Conservation (phyloP, 2,797 vertebrate genomes). For the Centroberyx gerrardi region DNA sequence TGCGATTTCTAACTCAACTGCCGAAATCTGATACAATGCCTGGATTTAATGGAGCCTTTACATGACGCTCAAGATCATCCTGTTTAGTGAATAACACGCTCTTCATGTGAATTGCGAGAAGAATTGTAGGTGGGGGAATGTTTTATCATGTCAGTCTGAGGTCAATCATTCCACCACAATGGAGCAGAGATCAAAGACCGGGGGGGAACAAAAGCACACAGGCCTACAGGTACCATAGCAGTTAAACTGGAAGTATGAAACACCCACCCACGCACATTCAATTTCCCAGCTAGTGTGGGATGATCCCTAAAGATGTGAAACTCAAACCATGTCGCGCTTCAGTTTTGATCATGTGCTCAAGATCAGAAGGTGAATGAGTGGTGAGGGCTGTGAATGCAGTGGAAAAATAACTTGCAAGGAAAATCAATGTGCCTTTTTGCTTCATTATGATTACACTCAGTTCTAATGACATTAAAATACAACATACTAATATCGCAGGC, state of each 20-base stretch:
- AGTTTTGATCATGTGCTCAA: constrained; percentile 65
- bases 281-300: constrained; percentile 71
- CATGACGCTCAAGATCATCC: constrained; percentile 38
- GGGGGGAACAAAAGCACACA: constrained; percentile 63
- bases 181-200: constrained; percentile 63
- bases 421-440: not conserved
- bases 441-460: not conserved
- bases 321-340: constrained; percentile 47
- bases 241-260: constrained; percentile 70
- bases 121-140: constrained; percentile 71
- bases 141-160: constrained; percentile 62
- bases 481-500: constrained; percentile 8
- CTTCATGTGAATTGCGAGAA: constrained; percentile 53
- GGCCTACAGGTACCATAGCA: constrained; percentile 62
- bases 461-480: constrained; percentile 7
- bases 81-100: constrained; percentile 44
- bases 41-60: constrained; percentile 57
- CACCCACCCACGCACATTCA: constrained; percentile 62
- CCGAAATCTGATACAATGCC: constrained; percentile 50
- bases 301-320: constrained; percentile 71
- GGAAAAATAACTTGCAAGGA: not conserved
- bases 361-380: constrained; percentile 38
- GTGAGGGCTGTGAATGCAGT: constrained; percentile 13
- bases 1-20: constrained; percentile 52
- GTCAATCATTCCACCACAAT: constrained; percentile 52